phyloP scores from a whole-genome alignment of 2,888 invertebrate genomes.

The Hypena proboscidalis region DNA sequence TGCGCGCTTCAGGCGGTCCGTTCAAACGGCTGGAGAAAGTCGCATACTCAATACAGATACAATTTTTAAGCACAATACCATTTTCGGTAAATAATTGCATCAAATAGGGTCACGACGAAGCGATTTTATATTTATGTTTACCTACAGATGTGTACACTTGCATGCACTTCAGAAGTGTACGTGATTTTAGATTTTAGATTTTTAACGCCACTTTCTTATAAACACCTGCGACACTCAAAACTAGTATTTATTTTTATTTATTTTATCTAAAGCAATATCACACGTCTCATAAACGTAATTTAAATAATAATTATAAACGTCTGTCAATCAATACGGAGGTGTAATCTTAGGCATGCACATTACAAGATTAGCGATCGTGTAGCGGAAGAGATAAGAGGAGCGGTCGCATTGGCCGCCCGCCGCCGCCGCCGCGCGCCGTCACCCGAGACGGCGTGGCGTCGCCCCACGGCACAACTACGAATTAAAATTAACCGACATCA shows the following conservation, averaged over 20 bases:
- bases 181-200: not conserved
- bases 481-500: constrained; percentile 54
- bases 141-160: not conserved
- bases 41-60: constrained; percentile 50
- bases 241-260: not conserved
- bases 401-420: constrained; percentile 14
- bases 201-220: not conserved
- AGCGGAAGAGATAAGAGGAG: constrained; percentile 47
- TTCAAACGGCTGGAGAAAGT: constrained; percentile 54
- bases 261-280: not conserved
- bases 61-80: constrained; percentile 48
- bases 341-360: constrained; percentile 35
- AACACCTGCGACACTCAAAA: not conserved
- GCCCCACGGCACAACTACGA: constrained; percentile 45
- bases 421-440: constrained; percentile 31
- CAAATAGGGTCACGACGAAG: constrained; percentile 49
- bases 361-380: constrained; percentile 44
- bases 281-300: constrained; percentile 17
- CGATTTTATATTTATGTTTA: constrained; percentile 19
- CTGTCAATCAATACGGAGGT: constrained; percentile 24
- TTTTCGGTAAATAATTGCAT: constrained; percentile 61
- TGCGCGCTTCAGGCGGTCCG: constrained; percentile 38
- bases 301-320: constrained; percentile 12
- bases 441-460: constrained; percentile 71
- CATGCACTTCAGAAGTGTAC: not conserved